phyloP scores from a whole-genome alignment of 2,888 invertebrate genomes.

The Sphaerophoria rueppellii region DNA sequence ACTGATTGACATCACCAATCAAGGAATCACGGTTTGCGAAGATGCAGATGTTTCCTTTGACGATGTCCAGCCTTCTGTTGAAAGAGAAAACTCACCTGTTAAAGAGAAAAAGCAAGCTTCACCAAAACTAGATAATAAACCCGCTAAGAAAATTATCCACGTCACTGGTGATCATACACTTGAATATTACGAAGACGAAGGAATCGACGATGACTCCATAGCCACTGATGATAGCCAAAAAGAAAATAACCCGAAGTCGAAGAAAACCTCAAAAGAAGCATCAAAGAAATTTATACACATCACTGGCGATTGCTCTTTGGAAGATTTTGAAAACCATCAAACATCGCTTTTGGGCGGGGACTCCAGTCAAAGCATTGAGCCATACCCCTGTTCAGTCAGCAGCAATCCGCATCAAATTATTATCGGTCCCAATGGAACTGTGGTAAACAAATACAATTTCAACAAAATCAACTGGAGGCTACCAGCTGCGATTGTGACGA shows the following conservation, averaged over 20 bases:
- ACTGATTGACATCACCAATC: background rate
- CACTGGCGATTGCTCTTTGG: background rate
- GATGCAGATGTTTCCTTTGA: slow-evolving; percentile 5
- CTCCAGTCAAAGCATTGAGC: background rate
- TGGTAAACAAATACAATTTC: background rate
- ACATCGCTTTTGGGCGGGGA: background rate
- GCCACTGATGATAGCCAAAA: background rate
- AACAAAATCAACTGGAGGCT: slow-evolving; percentile 15
- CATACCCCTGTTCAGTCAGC: background rate
- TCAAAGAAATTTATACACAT: background rate
- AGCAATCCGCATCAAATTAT: background rate
- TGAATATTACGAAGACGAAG: slow-evolving; percentile 7
- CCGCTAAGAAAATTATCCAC: background rate
- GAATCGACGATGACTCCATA: background rate
- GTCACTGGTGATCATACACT: background rate
- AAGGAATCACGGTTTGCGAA: background rate
- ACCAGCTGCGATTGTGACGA: slow-evolving; percentile 83
- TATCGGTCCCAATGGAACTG: slow-evolving; percentile 2
- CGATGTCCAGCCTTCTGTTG: background rate
- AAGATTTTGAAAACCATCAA: background rate
- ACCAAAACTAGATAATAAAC: background rate
- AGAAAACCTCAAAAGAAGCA: background rate
- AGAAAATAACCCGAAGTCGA: background rate
- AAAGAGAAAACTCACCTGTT: background rate
- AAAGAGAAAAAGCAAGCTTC: background rate